Evolutionary conservation across 2,113 vertebrate genomes (phyloP).

Genomic region (Oreochromis tanganicae): DNA sequence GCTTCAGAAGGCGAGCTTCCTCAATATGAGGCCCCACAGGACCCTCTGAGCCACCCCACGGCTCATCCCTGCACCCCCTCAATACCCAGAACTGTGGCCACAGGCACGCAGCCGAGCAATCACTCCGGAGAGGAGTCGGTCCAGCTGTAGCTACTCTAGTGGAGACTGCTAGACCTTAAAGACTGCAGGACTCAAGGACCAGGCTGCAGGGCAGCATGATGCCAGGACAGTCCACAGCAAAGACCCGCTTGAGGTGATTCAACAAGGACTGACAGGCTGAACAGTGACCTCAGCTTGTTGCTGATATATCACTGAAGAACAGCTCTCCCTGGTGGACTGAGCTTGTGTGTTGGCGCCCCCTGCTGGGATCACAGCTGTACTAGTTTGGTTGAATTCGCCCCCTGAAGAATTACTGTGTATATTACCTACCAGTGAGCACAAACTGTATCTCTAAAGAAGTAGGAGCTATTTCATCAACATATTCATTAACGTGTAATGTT

Average conservation of each 20-base stretch:
- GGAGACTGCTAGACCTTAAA: neutral
- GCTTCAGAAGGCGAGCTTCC: constrained; percentile 80
- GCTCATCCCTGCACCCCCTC: neutral
- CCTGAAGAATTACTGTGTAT: neutral
- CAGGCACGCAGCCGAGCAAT: neutral
- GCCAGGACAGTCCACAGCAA: neutral
- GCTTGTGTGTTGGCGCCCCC: constrained; percentile 35
- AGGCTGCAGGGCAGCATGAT: neutral
- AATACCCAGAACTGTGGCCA: constrained; percentile 40
- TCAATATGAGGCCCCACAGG: constrained; percentile 72
- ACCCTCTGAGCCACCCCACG: neutral
- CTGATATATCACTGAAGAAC: neutral
- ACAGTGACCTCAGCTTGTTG: neutral
- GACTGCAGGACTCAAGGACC: neutral
- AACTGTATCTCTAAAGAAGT: neutral
- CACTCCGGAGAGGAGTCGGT: constrained; percentile 38
- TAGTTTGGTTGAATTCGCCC: neutral
- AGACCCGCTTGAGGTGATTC: neutral
- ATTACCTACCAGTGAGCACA: neutral
- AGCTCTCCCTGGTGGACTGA: neutral
- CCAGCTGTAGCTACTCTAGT: constrained; percentile 24
- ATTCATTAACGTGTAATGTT: neutral
- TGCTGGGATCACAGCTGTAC: constrained; percentile 27
- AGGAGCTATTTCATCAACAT: neutral
- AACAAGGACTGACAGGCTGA: neutral